A percentile compares a stretch with the other conserved stretches of the same genome.
Conservation (phyloP, 2,888 invertebrate genomes). For the Xylota segnis region DNA sequence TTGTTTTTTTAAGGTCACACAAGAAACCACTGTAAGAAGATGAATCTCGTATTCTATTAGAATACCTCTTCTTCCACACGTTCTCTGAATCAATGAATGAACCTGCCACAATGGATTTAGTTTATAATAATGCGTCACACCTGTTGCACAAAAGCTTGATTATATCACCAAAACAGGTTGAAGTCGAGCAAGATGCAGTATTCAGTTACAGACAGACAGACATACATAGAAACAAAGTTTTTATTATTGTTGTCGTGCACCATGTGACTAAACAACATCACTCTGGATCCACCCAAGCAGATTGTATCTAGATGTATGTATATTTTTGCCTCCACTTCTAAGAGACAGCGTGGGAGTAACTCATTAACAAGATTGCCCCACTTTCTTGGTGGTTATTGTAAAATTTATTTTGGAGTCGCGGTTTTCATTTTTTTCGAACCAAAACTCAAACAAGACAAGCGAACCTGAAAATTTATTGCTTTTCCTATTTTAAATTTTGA, state of each 20-base stretch:
- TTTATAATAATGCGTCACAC: conserved; percentile 51
- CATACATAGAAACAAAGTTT: not conserved
- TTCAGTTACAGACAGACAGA: conserved; percentile 36
- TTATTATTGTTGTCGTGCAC: conserved; percentile 34
- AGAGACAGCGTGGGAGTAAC: conserved; percentile 42
- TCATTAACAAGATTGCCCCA: conserved; percentile 42
- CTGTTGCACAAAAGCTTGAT: conserved; percentile 48
- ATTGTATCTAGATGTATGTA: conserved; percentile 20
- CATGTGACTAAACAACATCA: conserved; percentile 4
- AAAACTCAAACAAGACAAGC: not conserved
- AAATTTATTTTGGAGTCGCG: conserved; percentile 21
- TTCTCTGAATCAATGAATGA: conserved; percentile 54
- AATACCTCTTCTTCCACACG: not conserved
- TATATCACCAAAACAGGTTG: conserved; percentile 53
- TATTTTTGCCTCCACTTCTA: conserved; percentile 7
- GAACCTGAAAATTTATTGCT: conserved; percentile 9
- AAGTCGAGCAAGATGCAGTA: conserved; percentile 13
- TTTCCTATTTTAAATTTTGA: not conserved
- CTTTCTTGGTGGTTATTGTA: conserved; percentile 24
- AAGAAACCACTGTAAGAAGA: not conserved
- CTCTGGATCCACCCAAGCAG: conserved; percentile 44
- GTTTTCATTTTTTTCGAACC: not conserved
- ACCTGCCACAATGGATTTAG: conserved; percentile 34
- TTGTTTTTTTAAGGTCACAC: conserved; percentile 30
- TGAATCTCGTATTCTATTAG: not conserved